Evolutionary conservation across 1,140 invertebrate genomes (phyloP).

Genomic region (Ylistrum balloti): DNA sequence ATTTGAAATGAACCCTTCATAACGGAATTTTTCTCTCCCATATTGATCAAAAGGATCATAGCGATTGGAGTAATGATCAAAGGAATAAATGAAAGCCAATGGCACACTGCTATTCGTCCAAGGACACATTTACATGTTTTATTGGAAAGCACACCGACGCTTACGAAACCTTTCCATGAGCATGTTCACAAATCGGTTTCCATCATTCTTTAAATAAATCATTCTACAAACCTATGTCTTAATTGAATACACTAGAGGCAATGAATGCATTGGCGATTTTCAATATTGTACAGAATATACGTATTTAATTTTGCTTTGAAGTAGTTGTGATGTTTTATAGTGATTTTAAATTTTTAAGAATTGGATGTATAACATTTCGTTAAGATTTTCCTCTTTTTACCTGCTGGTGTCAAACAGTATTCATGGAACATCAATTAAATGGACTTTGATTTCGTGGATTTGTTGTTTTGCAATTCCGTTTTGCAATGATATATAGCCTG

Average conservation of each 20-base stretch:
- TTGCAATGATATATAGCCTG: too few relatives aligned
- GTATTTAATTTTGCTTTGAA: background rate
- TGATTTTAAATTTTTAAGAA: too few relatives aligned
- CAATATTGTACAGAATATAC: background rate
- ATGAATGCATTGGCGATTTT: background rate
- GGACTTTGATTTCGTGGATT: background rate
- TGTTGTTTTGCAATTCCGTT: background rate
- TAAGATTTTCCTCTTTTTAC: too few relatives aligned
- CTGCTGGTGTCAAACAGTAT: background rate
- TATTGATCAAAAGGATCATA: conserved; percentile 2
- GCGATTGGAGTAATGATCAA: background rate
- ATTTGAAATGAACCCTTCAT: conserved; percentile 39
- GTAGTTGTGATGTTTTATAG: background rate
- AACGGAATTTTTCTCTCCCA: background rate
- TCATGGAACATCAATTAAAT: background rate
- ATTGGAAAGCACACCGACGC: background rate
- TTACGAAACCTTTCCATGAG: background rate
- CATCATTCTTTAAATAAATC: background rate
- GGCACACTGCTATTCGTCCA: background rate
- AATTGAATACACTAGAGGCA: too few relatives aligned
- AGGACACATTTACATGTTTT: conserved; percentile 34
- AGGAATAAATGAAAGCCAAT: conserved; percentile 15
- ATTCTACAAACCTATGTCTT: background rate
- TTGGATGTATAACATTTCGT: too few relatives aligned
- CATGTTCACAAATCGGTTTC: background rate